Evolutionary conservation across 2,797 vertebrate species (phyloP).

Genomic region (Diplodus puntazzo): DNA sequence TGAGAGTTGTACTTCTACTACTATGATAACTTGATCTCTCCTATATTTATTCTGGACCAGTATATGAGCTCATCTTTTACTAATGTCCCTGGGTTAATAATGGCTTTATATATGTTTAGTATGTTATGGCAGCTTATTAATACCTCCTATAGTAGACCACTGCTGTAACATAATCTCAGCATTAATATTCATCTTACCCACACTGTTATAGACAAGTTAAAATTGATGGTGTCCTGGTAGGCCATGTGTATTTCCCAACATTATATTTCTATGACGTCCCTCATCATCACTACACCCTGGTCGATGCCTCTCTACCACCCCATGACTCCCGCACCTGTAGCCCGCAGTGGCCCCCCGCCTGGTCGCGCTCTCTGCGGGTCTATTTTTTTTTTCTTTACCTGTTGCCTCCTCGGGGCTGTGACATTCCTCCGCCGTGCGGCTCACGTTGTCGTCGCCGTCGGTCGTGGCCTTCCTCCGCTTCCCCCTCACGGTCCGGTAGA

Average conservation of each 20-base stretch:
- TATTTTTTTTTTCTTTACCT: constrained; percentile 70
- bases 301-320: too few relatives aligned
- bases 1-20: not conserved
- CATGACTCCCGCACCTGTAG: not conserved
- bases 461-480: constrained; percentile 71
- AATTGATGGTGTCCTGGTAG: not conserved
- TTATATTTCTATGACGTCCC: not conserved
- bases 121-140: constrained; percentile 2
- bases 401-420: constrained; percentile 71
- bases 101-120: not conserved
- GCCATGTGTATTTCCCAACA: not conserved
- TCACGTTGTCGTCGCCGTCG: not conserved
- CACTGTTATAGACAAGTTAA: not conserved
- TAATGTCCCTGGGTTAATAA: not conserved
- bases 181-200: not conserved
- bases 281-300: too few relatives aligned
- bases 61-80: not conserved
- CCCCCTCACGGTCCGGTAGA: constrained; percentile 78
- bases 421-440: constrained; percentile 3
- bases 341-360: not conserved
- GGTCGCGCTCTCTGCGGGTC: not conserved
- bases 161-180: not conserved
- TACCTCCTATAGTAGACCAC: not conserved
- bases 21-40: not conserved
- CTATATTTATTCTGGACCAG: not conserved